Evolutionary conservation across 2,113 vertebrate species (phyloP), one percentile per base, ranked within the genome.

Genomic region (Gobio gobio): DNA sequence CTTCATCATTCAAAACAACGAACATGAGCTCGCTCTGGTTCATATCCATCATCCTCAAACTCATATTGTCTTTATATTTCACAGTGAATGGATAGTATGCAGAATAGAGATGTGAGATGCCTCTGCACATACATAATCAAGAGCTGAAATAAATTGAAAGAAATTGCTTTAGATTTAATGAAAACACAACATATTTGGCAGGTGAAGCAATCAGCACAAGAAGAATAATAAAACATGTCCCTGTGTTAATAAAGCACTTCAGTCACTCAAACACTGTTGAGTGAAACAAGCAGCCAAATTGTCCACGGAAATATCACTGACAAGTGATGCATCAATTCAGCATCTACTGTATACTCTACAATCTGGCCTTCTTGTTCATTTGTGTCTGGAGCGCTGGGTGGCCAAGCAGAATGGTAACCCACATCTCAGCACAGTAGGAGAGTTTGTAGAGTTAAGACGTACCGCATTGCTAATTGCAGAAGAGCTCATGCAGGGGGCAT

Each of bases 401-500:
- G 83, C 78, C 80, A 81, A 61, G 56, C 82, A 83, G 85, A 86
- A 86, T 74, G 36, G 7, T 77, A 72, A 82, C 59, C 26, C 6
- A 61, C 54, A 64, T 83, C 75, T 36, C 56, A 36, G 16, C 51
- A 77, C 74, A 54, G 54, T 49, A 43, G 54, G 78, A 87, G 78
- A 84, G 82, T 86, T 76, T 22, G 40, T 88, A 87, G 73, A 87
- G 90, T 89, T 87, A 89, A 82, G 78, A 84, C 82, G 86, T 85
- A 90, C 84, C 89, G 79, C 86, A 81, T 75, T 47, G 85, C 87
- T 86, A 90, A 90, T 90, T 87, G 84, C 83, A 78, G 74, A 87
- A 76, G 87, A 85, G 88, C 86, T 87, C 72, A 86, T 66, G 83
- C 56, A 78, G 49, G 76, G 89, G 78, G 86, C 85, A 86, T 89